Evolutionary conservation across 2,113 vertebrate genomes (phyloP).

Genomic region (Hassar affinis): DNA sequence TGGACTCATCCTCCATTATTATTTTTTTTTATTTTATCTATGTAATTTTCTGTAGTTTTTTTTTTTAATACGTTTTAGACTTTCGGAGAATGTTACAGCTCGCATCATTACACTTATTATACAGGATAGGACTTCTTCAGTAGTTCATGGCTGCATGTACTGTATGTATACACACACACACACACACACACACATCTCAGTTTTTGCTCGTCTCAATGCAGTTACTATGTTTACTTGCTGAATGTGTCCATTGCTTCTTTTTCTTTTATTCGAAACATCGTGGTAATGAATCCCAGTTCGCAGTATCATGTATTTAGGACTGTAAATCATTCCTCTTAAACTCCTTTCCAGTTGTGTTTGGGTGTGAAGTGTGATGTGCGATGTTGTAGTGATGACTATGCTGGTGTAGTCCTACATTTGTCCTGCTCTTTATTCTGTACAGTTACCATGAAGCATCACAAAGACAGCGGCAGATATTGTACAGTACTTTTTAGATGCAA

Average conservation of each 20-base stretch:
- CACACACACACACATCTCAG: too few relatives aligned
- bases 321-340: conserved; percentile 31
- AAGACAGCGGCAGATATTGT: conserved; percentile 56
- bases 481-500: conserved; percentile 61
- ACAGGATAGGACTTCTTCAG: neutral
- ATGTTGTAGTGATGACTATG: conserved; percentile 66
- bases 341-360: neutral
- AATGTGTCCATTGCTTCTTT: neutral
- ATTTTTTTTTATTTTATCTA: conserved; percentile 25
- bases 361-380: conserved; percentile 41
- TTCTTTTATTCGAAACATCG: neutral
- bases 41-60: conserved; percentile 1
- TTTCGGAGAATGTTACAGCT: conserved; percentile 4
- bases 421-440: conserved; percentile 38
- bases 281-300: neutral
- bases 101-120: neutral
- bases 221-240: neutral
- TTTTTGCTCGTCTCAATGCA: conserved; percentile 30
- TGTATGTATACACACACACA: neutral
- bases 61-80: conserved; percentile 3
- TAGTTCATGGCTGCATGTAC: conserved; percentile 23
- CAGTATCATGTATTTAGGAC: conserved; percentile 7
- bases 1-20: conserved; percentile 66
- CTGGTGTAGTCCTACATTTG: conserved; percentile 68
- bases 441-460: conserved; percentile 23